A percentile compares a stretch with the other conserved stretches of the same genome.
Conservation (phyloP, 2,113 vertebrate genomes). For the Aix galericulata region DNA sequence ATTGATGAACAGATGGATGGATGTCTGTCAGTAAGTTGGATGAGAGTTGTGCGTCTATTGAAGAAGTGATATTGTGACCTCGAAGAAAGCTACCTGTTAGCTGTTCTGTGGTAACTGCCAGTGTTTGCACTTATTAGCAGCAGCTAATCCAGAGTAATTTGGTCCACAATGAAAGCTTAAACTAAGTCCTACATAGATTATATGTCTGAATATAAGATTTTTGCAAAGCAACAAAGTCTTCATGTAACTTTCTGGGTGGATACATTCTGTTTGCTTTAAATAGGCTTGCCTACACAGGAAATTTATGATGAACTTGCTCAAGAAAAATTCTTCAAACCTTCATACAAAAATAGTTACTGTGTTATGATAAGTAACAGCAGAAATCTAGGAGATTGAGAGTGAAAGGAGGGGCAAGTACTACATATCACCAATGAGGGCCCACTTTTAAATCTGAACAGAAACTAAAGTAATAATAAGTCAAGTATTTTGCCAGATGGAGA, state of each 20-base stretch:
- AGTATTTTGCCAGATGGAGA: background rate
- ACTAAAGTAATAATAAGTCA: background rate
- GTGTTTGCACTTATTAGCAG: background rate
- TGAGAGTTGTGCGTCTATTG: background rate
- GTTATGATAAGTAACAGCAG: background rate
- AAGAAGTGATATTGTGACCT: background rate
- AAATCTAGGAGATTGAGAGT: background rate
- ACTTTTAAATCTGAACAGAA: background rate
- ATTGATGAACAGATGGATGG: background rate
- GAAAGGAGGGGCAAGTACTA: background rate
- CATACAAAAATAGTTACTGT: background rate
- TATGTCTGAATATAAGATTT: background rate
- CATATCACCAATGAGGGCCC: fast-evolving
- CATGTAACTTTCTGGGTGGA: background rate
- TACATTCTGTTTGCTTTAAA: background rate
- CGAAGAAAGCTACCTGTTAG: background rate
- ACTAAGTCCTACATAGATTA: background rate
- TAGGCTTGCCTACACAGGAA: background rate
- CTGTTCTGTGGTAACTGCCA: background rate
- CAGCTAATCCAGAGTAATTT: background rate
- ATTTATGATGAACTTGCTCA: background rate
- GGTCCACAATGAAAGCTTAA: background rate
- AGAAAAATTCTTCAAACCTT: background rate
- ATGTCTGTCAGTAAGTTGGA: background rate
- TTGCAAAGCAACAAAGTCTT: background rate